Base-by-base conservation (phyloP, 2,113 vertebrate species). In the Pluvianellus socialis region DNA sequence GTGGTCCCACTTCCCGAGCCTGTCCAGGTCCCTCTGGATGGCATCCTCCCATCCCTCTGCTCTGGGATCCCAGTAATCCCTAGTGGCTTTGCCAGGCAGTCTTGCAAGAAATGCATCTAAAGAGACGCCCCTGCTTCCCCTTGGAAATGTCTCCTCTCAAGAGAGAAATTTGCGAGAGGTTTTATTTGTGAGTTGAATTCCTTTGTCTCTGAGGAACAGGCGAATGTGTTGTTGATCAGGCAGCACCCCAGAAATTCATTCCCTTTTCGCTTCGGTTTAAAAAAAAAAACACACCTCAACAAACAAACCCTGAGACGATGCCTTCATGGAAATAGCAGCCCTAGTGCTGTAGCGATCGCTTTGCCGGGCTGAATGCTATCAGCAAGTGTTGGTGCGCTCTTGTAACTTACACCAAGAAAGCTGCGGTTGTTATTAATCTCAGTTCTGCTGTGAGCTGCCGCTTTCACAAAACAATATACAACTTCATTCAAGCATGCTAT, bases 311-410 rank as follows among this genome's bases (percentile, higher is more conserved):
- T 0, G 33, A 9, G 66, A 12, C 33, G 86, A 52, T 20, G 2
- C 14, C 2, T 27, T 20, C 22, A 0, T 6, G 23, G 4, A 23
- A 61, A 72, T 10, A 38, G 85, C 5, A 2, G 70, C 47, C 8
- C 15, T 1, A 0, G 74, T 4, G 70, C 72, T 1, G 2, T 6
- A 59, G 76, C 15, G 27, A 2, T 63, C 1, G 3, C n/a, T 3
- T 4, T 14, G 79, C 85, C 33, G 6, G 88, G 70, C 83, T 52
- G 74, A 2, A 3, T 10, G 13, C 50, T 12, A 3, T 14, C 74
- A 9, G 68, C 45, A 42, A 63, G 55, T 4, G 44, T 15, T 40
- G 81, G 56, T 16, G 21, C 24, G 45, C 26, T 59, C 32, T 4
- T 5, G 3, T 38, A 53, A 77, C 47, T 32, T 23, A 56, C 50